These are phyloP conservation scores for Lepidocolaptes lacrymiger DNA, from an alignment of 2,797 vertebrate species.

Conservation along the genomic window DNA sequence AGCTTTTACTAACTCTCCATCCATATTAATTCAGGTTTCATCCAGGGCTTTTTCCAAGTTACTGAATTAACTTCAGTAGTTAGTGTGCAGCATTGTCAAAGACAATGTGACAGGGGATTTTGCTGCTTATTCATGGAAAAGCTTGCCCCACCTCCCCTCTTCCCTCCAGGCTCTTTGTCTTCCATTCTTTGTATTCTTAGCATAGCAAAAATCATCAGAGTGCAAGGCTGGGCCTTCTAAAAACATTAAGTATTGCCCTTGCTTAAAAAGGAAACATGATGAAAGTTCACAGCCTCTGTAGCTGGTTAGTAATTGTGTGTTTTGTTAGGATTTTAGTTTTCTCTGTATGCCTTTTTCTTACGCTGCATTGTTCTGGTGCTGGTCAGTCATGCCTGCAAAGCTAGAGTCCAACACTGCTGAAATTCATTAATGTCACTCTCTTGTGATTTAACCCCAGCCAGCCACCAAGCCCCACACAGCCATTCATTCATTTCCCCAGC, in stretches of 20 bases:
- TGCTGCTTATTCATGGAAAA: conserved; percentile 23
- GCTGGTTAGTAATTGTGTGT: neutral
- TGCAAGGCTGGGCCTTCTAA: neutral
- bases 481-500: rapidly evolving
- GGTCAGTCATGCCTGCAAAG: conserved; percentile 4
- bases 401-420: neutral
- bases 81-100: conserved; percentile 16
- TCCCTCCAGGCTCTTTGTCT: neutral
- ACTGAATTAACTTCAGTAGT: conserved; percentile 32
- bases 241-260: neutral
- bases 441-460: neutral
- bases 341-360: neutral
- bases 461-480: neutral
- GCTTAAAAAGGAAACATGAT: neutral
- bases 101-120: conserved; percentile 9
- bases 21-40: conserved; percentile 32
- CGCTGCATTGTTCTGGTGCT: neutral
- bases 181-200: conserved; percentile 29
- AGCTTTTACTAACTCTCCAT: neutral
- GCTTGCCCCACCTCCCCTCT: neutral
- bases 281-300: neutral
- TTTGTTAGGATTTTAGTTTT: neutral
- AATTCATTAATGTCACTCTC: neutral
- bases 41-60: conserved; percentile 14
- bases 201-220: conserved; percentile 11